Evolutionary conservation across 2,888 invertebrate genomes (phyloP), one percentile per base, ranked within the genome.

Genomic region (Hydrotaea cyrtoneurina): DNA sequence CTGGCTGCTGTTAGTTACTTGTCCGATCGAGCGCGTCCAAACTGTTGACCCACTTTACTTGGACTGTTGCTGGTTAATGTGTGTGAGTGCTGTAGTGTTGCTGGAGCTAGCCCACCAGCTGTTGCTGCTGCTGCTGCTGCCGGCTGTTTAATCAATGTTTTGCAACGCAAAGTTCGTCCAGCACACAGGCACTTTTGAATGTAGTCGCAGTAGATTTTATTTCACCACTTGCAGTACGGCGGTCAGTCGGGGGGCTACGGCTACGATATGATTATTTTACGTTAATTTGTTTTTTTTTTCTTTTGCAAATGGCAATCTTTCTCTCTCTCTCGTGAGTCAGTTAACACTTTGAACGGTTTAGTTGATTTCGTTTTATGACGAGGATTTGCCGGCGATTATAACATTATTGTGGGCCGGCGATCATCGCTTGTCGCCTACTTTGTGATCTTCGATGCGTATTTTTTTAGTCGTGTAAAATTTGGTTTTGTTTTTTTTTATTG

Each of bases 21-120:
- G 10, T 23, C 39, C 59, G 36, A 66, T 78, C 83, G 36, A 81
- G 77, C 75, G 81, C 84, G 80, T 80, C 80, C 86, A 86, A 84
- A 43, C 80, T 75, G 84, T 80, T 86, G 86, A 86, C 86, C 86
- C 80, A 86, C 84, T 86, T 86, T 59, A 66, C 62, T 69, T 80
- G 82, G 84, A 84, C 80, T 82, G 80, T 75, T 50, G 43, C 23
- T 15, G 53, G 43, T 66, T 66, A 77, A 31, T 75, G 64, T n/a
- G 59, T 23, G 26, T n/a, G 72, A 19, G 39, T 82, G 57, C 74
- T 53, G 17, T 55, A n/a, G 26, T 26, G 43, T 5, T 19, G 8
- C 39, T 43, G 15, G 62, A 11, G 19, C 43, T 69, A 43, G 13
- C 15, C 15, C 39, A 21, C n/a, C 23, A 69, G 46, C 39, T 46